A percentile compares a stretch with the other conserved stretches of the same genome.
Evolutionary conservation across 2,888 invertebrate genomes (phyloP).

Genomic region (Strigamia maritima): DNA sequence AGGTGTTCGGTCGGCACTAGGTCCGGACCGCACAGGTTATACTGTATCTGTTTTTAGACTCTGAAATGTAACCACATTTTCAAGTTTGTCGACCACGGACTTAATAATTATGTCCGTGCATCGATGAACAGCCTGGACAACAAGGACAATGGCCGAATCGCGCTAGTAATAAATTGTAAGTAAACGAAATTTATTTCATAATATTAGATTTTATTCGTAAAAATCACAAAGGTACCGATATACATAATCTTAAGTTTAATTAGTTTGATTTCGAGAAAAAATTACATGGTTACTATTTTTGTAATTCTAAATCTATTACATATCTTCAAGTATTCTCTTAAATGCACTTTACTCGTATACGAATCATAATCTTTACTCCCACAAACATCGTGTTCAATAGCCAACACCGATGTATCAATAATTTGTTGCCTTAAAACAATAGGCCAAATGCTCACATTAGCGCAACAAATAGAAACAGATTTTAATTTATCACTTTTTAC

Average conservation of each 20-base stretch:
- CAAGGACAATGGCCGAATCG: no score
- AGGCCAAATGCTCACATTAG: not conserved
- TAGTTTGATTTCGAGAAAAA: not conserved
- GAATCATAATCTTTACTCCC: not conserved
- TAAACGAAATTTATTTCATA: no score
- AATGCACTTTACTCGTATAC: not conserved
- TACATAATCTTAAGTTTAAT: not conserved
- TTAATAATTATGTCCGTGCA: no score
- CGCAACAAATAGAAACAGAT: not conserved
- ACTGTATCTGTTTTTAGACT: no score
- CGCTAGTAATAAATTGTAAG: no score
- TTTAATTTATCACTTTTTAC: not conserved
- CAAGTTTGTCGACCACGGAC: no score
- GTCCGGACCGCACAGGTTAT: no score
- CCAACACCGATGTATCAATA: not conserved
- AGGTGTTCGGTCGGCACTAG: no score
- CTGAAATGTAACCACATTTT: no score
- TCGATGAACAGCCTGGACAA: no score
- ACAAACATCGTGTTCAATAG: not conserved
- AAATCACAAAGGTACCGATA: not conserved
- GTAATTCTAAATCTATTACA: not conserved
- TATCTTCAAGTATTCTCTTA: not conserved
- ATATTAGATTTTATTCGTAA: no score
- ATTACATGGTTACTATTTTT: not conserved
- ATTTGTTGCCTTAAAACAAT: not conserved